Evolutionary conservation across 2,888 invertebrate species (phyloP).

Genomic region (Dryomyza anilis): DNA sequence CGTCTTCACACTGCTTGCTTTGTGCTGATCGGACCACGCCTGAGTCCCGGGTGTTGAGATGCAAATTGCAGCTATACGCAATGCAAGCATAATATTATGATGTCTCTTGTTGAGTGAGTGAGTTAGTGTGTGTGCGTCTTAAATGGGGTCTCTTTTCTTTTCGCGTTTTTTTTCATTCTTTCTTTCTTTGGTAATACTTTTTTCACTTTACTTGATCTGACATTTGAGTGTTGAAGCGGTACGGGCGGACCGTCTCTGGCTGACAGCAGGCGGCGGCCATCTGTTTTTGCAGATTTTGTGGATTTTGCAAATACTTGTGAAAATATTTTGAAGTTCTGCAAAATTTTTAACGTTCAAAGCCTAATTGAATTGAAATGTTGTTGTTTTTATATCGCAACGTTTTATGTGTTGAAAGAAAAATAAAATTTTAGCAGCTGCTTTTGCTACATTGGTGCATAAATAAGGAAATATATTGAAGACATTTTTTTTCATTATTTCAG

Average conservation of each 20-base stretch:
- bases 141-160: no score
- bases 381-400: neutral
- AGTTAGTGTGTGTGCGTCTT: no score
- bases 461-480: no score
- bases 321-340: conserved; percentile 12
- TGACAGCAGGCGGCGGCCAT: no score
- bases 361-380: neutral
- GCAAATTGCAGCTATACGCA: conserved; percentile 21
- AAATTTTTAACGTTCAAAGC: neutral
- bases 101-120: conserved; percentile 1
- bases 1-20: neutral
- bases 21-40: no score
- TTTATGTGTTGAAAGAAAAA: neutral
- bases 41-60: conserved; percentile 1
- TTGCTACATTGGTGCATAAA: no score
- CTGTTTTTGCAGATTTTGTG: neutral
- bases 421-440: neutral
- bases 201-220: conserved; percentile 1
- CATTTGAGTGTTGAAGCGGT: neutral
- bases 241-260: no score
- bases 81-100: conserved; percentile 25
- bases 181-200: neutral
- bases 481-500: no score
- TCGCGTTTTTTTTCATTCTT: neutral
- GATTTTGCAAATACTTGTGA: neutral